Conservation (phyloP, 2,888 invertebrate genomes). For the Hydraecia micacea region DNA sequence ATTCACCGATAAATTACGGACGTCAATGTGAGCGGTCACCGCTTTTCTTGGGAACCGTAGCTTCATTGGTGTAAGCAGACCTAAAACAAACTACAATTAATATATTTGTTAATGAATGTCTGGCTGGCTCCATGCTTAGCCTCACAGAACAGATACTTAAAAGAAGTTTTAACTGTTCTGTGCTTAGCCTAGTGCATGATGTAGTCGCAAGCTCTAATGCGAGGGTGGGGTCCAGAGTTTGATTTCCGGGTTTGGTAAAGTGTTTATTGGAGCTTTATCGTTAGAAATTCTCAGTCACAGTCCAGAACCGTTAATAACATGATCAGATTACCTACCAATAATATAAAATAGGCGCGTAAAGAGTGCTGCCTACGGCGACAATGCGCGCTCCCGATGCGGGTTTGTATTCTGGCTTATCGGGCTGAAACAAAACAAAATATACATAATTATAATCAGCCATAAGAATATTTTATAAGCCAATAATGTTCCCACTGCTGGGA, state of each 20-base stretch:
- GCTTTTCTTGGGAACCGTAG: no score
- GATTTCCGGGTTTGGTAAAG: background rate
- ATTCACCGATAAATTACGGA: no score
- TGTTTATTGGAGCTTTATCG: background rate
- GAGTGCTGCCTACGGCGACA: slow-evolving; percentile 78
- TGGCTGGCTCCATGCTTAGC: background rate
- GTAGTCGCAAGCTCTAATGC: background rate
- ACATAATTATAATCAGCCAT: background rate
- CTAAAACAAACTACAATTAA: background rate
- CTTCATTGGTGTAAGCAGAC: background rate
- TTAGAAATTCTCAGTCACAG: background rate
- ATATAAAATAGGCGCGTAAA: slow-evolving; percentile 83
- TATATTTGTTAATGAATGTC: background rate
- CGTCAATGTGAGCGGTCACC: no score
- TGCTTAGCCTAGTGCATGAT: background rate
- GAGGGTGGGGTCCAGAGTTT: background rate
- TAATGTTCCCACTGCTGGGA: background rate
- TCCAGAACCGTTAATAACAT: background rate
- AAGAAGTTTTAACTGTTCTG: no score
- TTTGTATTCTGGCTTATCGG: slow-evolving; percentile 81
- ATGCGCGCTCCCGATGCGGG: slow-evolving; percentile 76
- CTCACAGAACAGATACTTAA: no score
- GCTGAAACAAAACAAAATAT: slow-evolving; percentile 71
- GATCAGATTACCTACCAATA: slow-evolving; percentile 75
- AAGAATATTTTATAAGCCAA: background rate